Evolutionary conservation across 2,797 vertebrate genomes (phyloP), one percentile per base, ranked within the genome.

Genomic region (Psittacula echo): DNA sequence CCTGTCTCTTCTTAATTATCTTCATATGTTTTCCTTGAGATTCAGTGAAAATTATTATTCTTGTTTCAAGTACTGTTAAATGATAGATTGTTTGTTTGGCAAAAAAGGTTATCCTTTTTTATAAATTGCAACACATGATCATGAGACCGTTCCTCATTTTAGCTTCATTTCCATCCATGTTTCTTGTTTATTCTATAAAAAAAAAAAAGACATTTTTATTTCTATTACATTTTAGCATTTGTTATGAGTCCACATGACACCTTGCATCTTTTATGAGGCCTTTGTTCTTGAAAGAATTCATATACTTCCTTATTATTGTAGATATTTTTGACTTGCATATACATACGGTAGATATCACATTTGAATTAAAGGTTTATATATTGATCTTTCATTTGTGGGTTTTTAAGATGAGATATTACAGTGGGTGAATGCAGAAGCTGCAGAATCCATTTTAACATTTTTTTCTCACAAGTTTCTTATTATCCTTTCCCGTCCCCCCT

Each of bases 81-180:
- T 30, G 2, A 53, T 6, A 39, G 5, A 5, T 42, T 48, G 13
- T 48, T 53, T 32, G 2, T 4, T 82, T 72, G 66, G 22, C 10
- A 11, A 56, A 61, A 88, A 68, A 45, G 7, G 0, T 51, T 56
- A 71, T 32, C 2, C 2, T 62, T 68, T 81, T 48, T 4, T 61
- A 48, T 58, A 47, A 85, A 37, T 2, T 53, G 32, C 0, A 1
- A 5, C 5, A 44, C 1, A 1, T 20, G 12, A 12, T 26, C 51
- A 10, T 48, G 9, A 24, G 72, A 51, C 3, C 7, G 32, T 15
- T 44, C 9, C 39, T 53, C 2, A 34, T 45, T 82, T 75, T n/a
- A 70, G 58, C 20, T 26, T 53, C 0, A 56, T 62, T 64, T 78
- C 23, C 22, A 7, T 90, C 13, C 72, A 81, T 85, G 2, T 78